Evolutionary conservation across 2,888 invertebrate genomes (phyloP).

Genomic region (Lobophora halterata): DNA sequence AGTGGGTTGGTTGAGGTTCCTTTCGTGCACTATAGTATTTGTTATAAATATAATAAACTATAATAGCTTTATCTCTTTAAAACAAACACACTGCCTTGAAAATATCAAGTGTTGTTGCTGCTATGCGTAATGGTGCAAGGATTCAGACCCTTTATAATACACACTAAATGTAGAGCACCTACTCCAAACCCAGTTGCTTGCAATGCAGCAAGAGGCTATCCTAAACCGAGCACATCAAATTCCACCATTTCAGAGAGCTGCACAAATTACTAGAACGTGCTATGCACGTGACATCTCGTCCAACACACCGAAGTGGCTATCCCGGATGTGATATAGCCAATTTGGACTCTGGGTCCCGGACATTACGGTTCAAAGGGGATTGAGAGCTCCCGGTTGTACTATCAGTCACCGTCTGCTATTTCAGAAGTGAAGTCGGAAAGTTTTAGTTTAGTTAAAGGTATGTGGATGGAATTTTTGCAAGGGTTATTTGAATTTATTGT

Average conservation of each 20-base stretch:
- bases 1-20: no score
- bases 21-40: no score
- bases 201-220: no score
- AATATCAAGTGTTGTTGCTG: no score
- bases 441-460: slow-evolving; percentile 1
- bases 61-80: no score
- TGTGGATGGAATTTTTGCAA: background rate
- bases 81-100: no score
- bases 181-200: background rate
- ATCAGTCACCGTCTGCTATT: slow-evolving; percentile 17
- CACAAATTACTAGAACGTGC: slow-evolving; percentile 23
- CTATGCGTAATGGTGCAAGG: no score
- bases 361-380: slow-evolving; percentile 14
- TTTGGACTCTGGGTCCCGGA: slow-evolving; percentile 13
- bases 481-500: no score
- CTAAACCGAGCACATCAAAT: slow-evolving; percentile 18
- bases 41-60: no score
- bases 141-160: no score
- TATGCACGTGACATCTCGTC: slow-evolving; percentile 20
- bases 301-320: slow-evolving; percentile 20
- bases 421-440: background rate
- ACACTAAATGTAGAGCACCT: background rate
- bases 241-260: slow-evolving; percentile 15
- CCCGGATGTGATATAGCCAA: slow-evolving; percentile 8
- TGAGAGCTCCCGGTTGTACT: slow-evolving; percentile 17